Evolutionary conservation across 1,140 invertebrate genomes (phyloP).

Genomic region (Pemphigus obesinymphae): DNA sequence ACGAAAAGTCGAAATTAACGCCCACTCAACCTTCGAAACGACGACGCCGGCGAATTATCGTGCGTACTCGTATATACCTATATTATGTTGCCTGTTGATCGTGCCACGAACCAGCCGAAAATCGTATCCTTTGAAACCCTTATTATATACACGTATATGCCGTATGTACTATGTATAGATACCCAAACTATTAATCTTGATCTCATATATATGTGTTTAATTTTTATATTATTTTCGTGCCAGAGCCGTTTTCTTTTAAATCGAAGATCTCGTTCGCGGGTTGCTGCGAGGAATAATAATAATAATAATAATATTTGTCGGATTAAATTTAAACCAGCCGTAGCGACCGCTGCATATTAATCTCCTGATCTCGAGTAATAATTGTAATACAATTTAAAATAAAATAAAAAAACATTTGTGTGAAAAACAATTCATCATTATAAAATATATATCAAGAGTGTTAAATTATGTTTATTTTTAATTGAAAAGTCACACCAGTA

Average conservation of each 20-base stretch:
- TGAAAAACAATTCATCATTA: background rate
- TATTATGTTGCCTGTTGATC: background rate
- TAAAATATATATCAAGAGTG: background rate
- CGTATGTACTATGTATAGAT: background rate
- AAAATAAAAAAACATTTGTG: background rate
- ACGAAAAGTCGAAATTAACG: conserved; percentile 1
- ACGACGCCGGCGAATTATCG: background rate
- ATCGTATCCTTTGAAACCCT: background rate
- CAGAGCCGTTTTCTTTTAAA: background rate
- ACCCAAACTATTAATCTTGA: background rate
- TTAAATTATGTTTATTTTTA: conserved; percentile 8
- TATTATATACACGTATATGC: no score
- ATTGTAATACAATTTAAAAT: background rate
- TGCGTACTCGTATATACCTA: background rate
- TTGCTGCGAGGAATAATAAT: background rate
- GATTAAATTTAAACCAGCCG: background rate
- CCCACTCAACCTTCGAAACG: background rate
- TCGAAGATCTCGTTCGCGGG: background rate
- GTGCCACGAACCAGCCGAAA: background rate
- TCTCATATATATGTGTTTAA: background rate
- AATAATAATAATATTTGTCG: background rate
- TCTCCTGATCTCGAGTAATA: background rate
- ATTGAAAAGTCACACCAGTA: background rate
- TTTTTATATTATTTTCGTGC: conserved; percentile 4
- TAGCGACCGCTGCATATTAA: background rate